These are phyloP conservation scores for Sebastes ruberrimus DNA, from an alignment of 2,797 vertebrate species.

Conservation along the genomic window DNA sequence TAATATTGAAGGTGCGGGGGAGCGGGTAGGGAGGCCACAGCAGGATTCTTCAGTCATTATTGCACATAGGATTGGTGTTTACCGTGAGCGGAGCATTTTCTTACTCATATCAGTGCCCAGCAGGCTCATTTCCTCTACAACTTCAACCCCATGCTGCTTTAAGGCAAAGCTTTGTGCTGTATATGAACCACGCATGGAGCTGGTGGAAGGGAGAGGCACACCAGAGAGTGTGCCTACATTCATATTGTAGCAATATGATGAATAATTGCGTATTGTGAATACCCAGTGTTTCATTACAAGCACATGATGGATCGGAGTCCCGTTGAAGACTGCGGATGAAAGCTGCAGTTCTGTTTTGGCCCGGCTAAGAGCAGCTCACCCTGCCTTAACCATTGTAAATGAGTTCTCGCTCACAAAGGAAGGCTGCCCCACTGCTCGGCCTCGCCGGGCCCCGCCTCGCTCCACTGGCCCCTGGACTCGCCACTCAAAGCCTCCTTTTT, in stretches of 20 bases:
- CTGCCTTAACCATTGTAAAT: slow-evolving; percentile 59
- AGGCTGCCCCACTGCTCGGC: slow-evolving; percentile 24
- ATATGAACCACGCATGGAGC: slow-evolving; percentile 17
- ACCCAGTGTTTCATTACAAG: slow-evolving; percentile 40
- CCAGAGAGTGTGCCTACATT: neutral
- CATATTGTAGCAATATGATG: slow-evolving; percentile 2
- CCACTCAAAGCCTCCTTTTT: slow-evolving; percentile 54
- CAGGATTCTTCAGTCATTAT: slow-evolving; percentile 58
- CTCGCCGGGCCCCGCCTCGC: slow-evolving; percentile 49
- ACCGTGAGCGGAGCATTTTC: slow-evolving; percentile 31
- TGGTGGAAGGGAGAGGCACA: neutral
- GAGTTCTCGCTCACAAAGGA: slow-evolving; percentile 49
- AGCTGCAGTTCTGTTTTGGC: slow-evolving; percentile 12
- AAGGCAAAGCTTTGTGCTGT: slow-evolving; percentile 13
- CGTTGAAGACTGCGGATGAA: slow-evolving; percentile 42
- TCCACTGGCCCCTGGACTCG: slow-evolving; percentile 56
- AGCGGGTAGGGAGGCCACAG: slow-evolving; percentile 30
- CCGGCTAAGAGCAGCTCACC: slow-evolving; percentile 31
- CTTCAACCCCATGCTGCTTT: slow-evolving; percentile 44
- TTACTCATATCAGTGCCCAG: slow-evolving; percentile 49
- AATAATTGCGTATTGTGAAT: slow-evolving; percentile 44
- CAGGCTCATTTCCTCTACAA: slow-evolving; percentile 52
- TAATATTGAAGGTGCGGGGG: slow-evolving; percentile 15
- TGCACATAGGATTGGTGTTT: slow-evolving; percentile 44
- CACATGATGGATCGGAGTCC: slow-evolving; percentile 33